phyloP scores from a whole-genome alignment of 2,113 vertebrate species.

The Gymnorhina tibicen region DNA sequence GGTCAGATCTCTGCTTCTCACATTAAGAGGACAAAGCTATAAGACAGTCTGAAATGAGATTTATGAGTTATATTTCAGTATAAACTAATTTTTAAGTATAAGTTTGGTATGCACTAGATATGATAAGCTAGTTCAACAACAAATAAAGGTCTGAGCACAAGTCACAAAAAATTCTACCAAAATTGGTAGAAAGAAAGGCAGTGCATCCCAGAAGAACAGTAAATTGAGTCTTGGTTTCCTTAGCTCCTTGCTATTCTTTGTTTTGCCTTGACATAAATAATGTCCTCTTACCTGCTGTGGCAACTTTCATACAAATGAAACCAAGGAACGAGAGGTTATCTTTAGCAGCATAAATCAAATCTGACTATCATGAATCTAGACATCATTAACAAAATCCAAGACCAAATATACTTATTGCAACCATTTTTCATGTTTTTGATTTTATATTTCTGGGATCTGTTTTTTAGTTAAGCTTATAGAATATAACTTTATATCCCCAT shows the following conservation, averaged over 20 bases:
- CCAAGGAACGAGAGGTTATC: background rate
- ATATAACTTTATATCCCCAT: conserved; percentile 2
- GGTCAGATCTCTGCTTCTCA: background rate
- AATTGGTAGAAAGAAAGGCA: background rate
- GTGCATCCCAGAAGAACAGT: background rate
- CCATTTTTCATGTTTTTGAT: background rate
- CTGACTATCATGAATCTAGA: background rate
- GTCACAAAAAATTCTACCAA: background rate
- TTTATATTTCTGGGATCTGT: background rate
- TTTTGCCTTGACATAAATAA: background rate
- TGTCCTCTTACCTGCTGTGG: background rate
- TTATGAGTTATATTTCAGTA: background rate
- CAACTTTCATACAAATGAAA: background rate
- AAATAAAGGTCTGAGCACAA: background rate
- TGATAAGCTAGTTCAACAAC: background rate
- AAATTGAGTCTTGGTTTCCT: background rate
- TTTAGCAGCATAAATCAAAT: conserved; percentile 1
- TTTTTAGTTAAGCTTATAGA: background rate
- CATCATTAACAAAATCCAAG: background rate
- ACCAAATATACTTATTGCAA: background rate
- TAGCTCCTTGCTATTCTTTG: background rate
- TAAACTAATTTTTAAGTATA: background rate
- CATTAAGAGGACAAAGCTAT: background rate
- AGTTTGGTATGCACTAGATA: background rate
- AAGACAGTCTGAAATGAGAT: background rate